phyloP scores from a whole-genome alignment of 2,113 vertebrate genomes.

The Phocoena phocoena region DNA sequence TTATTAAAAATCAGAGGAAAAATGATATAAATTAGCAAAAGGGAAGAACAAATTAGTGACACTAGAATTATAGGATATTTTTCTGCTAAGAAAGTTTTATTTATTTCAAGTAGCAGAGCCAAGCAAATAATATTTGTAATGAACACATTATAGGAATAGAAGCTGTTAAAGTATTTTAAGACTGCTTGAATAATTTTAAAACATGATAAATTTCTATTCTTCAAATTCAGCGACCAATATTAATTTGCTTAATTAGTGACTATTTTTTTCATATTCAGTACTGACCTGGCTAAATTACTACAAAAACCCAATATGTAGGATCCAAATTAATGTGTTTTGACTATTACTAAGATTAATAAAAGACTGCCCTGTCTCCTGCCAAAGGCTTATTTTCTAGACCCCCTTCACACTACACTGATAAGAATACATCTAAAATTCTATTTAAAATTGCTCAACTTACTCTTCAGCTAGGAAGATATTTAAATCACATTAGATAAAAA shows the following conservation, averaged over 20 bases:
- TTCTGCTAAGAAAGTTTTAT: slow-evolving; percentile 59
- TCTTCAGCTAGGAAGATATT: slow-evolving; percentile 28
- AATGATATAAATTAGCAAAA: not conserved
- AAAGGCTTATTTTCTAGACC: slow-evolving; percentile 28
- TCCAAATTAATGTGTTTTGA: slow-evolving; percentile 18
- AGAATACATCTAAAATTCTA: slow-evolving; percentile 10
- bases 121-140: slow-evolving; percentile 37
- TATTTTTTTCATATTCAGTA: slow-evolving; percentile 36
- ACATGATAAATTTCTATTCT: slow-evolving; percentile 4
- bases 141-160: not conserved
- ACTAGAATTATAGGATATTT: not conserved
- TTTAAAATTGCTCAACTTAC: not conserved
- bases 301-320: not conserved
- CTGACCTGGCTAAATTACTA: not conserved
- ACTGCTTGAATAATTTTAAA: slow-evolving; percentile 18
- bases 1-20: not conserved
- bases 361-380: not conserved
- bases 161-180: slow-evolving; percentile 22
- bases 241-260: not conserved
- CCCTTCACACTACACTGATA: not conserved
- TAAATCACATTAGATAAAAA: slow-evolving; percentile 36
- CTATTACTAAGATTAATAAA: not conserved
- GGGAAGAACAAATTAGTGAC: not conserved
- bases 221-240: slow-evolving; percentile 34
- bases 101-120: slow-evolving; percentile 27